Conservation (phyloP, 2,888 invertebrate species). For the Boloria euphrosyne region DNA sequence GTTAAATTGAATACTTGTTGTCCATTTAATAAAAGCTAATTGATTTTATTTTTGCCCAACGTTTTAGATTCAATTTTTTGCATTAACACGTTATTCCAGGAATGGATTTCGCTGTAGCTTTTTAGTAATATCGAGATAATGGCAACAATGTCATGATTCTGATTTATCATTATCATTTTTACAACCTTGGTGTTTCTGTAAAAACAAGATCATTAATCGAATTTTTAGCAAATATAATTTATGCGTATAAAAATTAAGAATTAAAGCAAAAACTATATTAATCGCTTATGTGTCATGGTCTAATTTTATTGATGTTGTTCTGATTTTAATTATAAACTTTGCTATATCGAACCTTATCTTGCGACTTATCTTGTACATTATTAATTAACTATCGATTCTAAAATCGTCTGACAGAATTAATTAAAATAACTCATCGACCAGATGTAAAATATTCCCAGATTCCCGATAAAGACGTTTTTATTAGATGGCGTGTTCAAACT, state of each 20-base stretch:
- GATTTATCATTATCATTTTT: neutral
- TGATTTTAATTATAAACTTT: constrained; percentile 22
- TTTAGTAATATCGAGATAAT: constrained; percentile 26
- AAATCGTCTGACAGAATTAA: constrained; percentile 31
- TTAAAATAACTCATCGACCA: constrained; percentile 34
- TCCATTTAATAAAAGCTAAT: constrained; percentile 23
- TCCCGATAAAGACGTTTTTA: constrained; percentile 43
- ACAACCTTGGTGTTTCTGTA: too few species aligned
- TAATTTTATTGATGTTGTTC: constrained; percentile 19
- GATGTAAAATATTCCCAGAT: constrained; percentile 39
- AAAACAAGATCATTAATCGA: neutral
- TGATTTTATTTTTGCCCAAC: constrained; percentile 18
- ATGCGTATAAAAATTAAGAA: constrained; percentile 11
- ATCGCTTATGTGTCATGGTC: constrained; percentile 21
- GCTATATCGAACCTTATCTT: constrained; percentile 22
- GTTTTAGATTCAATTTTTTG: constrained; percentile 19
- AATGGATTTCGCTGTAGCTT: constrained; percentile 23
- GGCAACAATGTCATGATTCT: constrained; percentile 25
- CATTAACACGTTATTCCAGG: constrained; percentile 26
- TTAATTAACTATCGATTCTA: constrained; percentile 30
- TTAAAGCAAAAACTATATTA: constrained; percentile 12
- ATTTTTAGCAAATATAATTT: constrained; percentile 14
- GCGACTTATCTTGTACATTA: constrained; percentile 22
- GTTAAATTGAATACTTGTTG: neutral
- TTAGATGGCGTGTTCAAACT: constrained; percentile 44